Conservation (phyloP, 2,797 vertebrate genomes). For the Gambusia yucatana region DNA sequence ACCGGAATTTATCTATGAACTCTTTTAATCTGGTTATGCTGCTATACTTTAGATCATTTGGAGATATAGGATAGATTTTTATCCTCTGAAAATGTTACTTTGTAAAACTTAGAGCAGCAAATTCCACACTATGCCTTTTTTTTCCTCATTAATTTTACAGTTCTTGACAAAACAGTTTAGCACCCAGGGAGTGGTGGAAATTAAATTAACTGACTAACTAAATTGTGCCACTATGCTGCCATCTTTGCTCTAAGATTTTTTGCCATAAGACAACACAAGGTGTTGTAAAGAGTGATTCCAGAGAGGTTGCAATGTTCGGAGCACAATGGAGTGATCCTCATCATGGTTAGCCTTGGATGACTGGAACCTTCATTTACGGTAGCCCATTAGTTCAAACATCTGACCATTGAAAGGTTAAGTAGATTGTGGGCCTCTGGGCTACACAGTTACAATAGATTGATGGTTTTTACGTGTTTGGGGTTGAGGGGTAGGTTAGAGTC, state of each 20-base stretch:
- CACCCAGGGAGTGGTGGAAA: background rate
- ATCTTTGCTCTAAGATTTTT: too few relatives aligned
- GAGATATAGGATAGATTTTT: background rate
- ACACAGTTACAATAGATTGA: too few relatives aligned
- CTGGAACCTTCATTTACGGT: too few relatives aligned
- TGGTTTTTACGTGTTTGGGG: background rate
- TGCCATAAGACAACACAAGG: too few relatives aligned
- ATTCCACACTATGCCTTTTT: background rate
- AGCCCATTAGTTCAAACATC: too few relatives aligned
- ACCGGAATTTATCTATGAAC: background rate
- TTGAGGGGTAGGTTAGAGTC: background rate
- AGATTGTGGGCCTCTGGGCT: too few relatives aligned
- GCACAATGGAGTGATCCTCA: too few relatives aligned
- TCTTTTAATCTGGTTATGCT: background rate
- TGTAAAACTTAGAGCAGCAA: background rate
- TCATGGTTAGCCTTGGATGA: too few relatives aligned
- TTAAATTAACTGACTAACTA: background rate
- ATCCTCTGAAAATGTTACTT: background rate
- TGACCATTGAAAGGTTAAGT: too few relatives aligned
- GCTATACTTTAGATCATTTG: background rate
- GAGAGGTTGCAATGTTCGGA: too few relatives aligned
- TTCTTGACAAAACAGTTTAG: background rate
- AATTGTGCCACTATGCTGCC: too few relatives aligned
- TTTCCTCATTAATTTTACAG: background rate
- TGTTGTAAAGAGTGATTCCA: too few relatives aligned